Base-by-base conservation (phyloP, 1,140 invertebrate species). In the Drosophila lowei region DNA sequence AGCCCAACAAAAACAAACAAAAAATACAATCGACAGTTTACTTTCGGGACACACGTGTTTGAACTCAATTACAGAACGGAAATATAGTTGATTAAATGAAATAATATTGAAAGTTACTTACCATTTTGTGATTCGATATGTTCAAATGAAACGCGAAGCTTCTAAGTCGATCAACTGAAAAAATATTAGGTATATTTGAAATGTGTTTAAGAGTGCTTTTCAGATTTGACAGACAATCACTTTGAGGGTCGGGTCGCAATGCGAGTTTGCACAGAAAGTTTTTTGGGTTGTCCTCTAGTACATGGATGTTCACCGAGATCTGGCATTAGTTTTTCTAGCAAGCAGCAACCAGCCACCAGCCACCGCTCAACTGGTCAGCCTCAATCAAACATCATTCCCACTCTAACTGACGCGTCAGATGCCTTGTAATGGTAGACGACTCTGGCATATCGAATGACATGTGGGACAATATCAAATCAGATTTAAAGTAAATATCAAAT, bases 391-490 rank as follows among this genome's bases (percentile, higher is more conserved):
- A 43, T 53, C 64, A 47, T 71, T 63, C 55, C 50, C 34, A 30
- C 38, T 16, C 5, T 8, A 47, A 25, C 23, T 30, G 43, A 53
- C 52, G 52, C 23, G n/a, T n/a, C 30, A 34, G 46, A 18, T 52
- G 56, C 28, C 64, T 70, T 53, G 81, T 81, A 86, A 86, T 78
- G 68, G 73, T 75, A 86, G 81, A 88, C 80, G 76, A 56, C 53
- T 75, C 76, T 68, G 64, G 83, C 81, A 78, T 86, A 83, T 86
- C 86, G 79, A 83, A 72, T 86, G 83, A 74, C 73, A 55, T 64
- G 71, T 83, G 78, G 55, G 79, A 81, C 78, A 85, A 85, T 85
- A 84, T 86, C 64, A 81, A 80, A 86, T 81, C 81, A 53, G 77
- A 85, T 81, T 81, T 64, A 72, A 85, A 38, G 72, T 61, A 77